These are phyloP conservation scores for Pampusana beccarii DNA, from an alignment of 2,113 vertebrate genomes.

Conservation along the genomic window DNA sequence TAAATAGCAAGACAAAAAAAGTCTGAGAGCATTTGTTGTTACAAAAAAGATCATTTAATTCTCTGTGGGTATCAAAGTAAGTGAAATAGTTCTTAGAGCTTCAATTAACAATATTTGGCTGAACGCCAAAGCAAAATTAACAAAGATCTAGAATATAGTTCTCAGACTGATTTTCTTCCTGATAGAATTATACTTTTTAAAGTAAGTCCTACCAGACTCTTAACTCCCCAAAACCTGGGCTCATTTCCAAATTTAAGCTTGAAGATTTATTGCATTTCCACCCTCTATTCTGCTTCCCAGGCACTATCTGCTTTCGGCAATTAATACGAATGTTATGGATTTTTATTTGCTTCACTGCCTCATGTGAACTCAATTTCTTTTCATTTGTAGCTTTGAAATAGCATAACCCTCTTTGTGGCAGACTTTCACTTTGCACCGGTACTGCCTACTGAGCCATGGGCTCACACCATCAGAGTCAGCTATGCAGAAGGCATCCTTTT, in stretches of 20 bases:
- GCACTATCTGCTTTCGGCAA: slow-evolving; percentile 63
- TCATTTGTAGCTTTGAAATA: slow-evolving; percentile 68
- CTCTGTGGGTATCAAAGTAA: slow-evolving; percentile 12
- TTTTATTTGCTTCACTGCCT: slow-evolving; percentile 74
- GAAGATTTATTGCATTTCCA: slow-evolving; percentile 53
- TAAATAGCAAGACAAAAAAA: neutral
- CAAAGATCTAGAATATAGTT: slow-evolving; percentile 12
- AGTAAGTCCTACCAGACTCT: neutral
- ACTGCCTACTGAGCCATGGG: slow-evolving; percentile 59
- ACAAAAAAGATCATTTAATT: neutral
- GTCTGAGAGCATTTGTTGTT: neutral
- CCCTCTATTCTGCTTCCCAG: slow-evolving; percentile 49
- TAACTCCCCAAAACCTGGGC: slow-evolving; percentile 17
- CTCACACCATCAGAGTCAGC: neutral
- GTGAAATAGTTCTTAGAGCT: slow-evolving; percentile 34
- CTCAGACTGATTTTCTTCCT: slow-evolving; percentile 1
- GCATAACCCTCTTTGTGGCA: slow-evolving; percentile 67
- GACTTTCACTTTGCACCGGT: slow-evolving; percentile 34
- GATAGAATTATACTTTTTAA: slow-evolving; percentile 58
- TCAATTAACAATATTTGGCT: slow-evolving; percentile 38
- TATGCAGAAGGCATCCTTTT: slow-evolving; percentile 22
- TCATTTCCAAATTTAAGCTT: slow-evolving; percentile 53
- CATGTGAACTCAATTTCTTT: slow-evolving; percentile 76
- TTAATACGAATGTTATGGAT: slow-evolving; percentile 71
- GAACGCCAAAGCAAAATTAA: slow-evolving; percentile 7